Conservation (phyloP, 2,888 invertebrate genomes). For the Timema cristinae region DNA sequence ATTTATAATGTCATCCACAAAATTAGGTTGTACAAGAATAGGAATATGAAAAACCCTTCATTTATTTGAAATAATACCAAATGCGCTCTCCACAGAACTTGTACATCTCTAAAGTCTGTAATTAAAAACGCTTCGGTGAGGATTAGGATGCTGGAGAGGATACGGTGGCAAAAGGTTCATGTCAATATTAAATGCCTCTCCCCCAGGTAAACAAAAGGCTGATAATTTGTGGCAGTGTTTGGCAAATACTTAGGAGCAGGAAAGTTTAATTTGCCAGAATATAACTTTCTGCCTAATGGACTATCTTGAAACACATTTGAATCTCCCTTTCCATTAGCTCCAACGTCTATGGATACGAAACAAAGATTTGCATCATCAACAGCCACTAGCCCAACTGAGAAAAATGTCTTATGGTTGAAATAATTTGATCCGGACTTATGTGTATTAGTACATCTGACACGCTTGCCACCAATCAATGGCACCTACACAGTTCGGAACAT, state of each 20-base stretch:
- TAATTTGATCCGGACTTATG: neutral
- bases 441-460: neutral
- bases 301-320: slow-evolving; percentile 8
- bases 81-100: neutral
- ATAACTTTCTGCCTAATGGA: neutral
- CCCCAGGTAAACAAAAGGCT: neutral
- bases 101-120: neutral
- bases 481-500: slow-evolving; percentile 6
- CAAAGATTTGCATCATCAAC: slow-evolving; percentile 4
- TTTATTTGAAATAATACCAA: slow-evolving; percentile 3
- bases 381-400: slow-evolving; percentile 6
- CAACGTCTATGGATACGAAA: slow-evolving; percentile 13
- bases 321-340: slow-evolving; percentile 8
- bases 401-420: slow-evolving; percentile 6
- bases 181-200: neutral
- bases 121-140: slow-evolving; percentile 6
- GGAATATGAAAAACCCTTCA: neutral
- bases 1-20: slow-evolving; percentile 5
- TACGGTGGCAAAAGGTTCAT: neutral
- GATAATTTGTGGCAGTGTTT: neutral
- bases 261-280: neutral
- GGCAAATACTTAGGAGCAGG: neutral
- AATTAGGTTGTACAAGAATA: slow-evolving; percentile 7
- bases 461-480: slow-evolving; percentile 10
- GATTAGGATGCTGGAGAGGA: neutral